phyloP scores from a whole-genome alignment of 2,797 vertebrate genomes.

The Pogonophryne albipinna region DNA sequence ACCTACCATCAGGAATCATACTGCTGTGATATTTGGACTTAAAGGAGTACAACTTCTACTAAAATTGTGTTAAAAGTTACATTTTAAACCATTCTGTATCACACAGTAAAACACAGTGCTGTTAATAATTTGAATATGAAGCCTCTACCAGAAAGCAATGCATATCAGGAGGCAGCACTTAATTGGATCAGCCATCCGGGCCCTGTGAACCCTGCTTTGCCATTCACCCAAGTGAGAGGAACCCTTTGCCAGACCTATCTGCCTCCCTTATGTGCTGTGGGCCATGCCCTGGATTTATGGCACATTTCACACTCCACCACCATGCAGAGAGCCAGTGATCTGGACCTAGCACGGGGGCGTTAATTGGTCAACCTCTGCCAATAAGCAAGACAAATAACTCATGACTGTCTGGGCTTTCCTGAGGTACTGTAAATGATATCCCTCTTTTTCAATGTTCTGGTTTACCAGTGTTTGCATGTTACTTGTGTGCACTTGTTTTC shows the following conservation, averaged over 20 bases:
- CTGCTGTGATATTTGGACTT: slow-evolving; percentile 11
- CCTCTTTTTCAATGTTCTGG: slow-evolving; percentile 27
- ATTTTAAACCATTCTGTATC: not conserved
- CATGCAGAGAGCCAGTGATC: slow-evolving; percentile 74
- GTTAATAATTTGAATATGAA: slow-evolving; percentile 37
- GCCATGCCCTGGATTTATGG: slow-evolving; percentile 81
- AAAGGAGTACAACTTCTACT: not conserved
- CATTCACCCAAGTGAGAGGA: slow-evolving; percentile 64
- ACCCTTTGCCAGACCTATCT: slow-evolving; percentile 68
- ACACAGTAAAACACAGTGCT: not conserved
- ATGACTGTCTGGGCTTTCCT: slow-evolving; percentile 73
- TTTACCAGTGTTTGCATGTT: slow-evolving; percentile 16
- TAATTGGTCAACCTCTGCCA: slow-evolving; percentile 83
- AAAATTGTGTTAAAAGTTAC: not conserved
- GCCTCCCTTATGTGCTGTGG: slow-evolving; percentile 72
- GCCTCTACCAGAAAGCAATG: slow-evolving; percentile 19
- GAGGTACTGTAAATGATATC: slow-evolving; percentile 62
- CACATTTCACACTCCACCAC: slow-evolving; percentile 82
- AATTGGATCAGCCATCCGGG: slow-evolving; percentile 52
- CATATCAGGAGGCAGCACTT: slow-evolving; percentile 36
- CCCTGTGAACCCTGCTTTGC: slow-evolving; percentile 60
- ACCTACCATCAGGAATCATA: slow-evolving; percentile 10
- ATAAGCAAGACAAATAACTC: slow-evolving; percentile 80
- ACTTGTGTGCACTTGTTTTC: slow-evolving; percentile 10
- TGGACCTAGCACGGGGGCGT: slow-evolving; percentile 75